These are phyloP conservation scores for Diploptera punctata DNA, from an alignment of 2,888 invertebrate genomes.

Conservation along the genomic window DNA sequence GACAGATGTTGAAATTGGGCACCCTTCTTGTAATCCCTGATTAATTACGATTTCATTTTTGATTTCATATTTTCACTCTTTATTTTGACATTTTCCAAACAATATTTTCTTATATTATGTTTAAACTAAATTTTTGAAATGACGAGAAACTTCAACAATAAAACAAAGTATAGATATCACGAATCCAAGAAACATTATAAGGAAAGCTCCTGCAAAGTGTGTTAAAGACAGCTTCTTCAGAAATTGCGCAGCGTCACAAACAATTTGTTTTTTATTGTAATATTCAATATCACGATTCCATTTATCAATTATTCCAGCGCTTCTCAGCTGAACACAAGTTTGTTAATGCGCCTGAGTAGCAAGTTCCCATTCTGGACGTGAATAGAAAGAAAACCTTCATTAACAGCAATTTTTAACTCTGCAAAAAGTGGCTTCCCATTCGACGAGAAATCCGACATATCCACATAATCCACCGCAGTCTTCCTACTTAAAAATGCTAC, in stretches of 20 bases:
- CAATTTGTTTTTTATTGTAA: neutral
- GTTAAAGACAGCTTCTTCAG: neutral
- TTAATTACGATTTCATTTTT: too few relatives aligned
- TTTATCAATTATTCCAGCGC: neutral
- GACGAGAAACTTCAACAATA: neutral
- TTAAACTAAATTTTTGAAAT: too few relatives aligned
- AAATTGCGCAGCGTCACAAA: neutral
- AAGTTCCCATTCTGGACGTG: neutral
- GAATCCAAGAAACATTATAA: neutral
- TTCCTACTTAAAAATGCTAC: neutral
- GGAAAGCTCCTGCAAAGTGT: neutral
- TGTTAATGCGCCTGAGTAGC: neutral
- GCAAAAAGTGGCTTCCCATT: neutral
- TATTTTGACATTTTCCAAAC: too few relatives aligned
- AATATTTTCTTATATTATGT: too few relatives aligned
- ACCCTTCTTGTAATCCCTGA: too few relatives aligned
- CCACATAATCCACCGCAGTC: neutral
- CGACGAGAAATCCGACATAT: neutral
- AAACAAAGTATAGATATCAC: neutral
- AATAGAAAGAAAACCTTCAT: neutral
- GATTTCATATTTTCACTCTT: too few relatives aligned
- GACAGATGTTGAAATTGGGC: too few relatives aligned
- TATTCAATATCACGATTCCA: neutral
- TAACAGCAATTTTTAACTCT: neutral
- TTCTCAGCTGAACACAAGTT: neutral